Evolutionary conservation across 2,797 vertebrate species (phyloP).

Genomic region (Austrolebias charrua): DNA sequence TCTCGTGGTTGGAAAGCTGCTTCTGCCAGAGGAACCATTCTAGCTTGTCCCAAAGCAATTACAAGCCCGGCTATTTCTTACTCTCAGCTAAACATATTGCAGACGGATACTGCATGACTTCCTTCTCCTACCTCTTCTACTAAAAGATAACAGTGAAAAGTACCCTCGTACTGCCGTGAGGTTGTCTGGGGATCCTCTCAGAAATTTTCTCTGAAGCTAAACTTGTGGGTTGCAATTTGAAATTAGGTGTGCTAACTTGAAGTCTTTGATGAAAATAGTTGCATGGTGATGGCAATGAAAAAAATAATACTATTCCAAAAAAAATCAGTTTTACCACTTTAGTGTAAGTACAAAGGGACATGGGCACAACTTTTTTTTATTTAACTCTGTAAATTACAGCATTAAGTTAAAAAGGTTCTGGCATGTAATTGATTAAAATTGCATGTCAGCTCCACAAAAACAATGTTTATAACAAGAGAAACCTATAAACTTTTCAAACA

Average conservation of each 20-base stretch:
- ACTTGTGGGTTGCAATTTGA: slow-evolving; percentile 53
- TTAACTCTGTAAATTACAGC: not conserved
- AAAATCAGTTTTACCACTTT: slow-evolving; percentile 5
- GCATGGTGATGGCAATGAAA: slow-evolving; percentile 16
- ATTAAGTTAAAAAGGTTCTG: too few species aligned
- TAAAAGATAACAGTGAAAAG: slow-evolving; percentile 62
- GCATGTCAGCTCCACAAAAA: not conserved
- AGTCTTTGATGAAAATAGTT: slow-evolving; percentile 17
- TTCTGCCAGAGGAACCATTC: slow-evolving; percentile 58
- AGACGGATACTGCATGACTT: slow-evolving; percentile 68
- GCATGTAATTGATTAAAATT: not conserved
- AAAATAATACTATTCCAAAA: slow-evolving; percentile 36
- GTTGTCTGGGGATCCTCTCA: slow-evolving; percentile 55
- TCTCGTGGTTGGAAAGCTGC: slow-evolving; percentile 66
- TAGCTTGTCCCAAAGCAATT: slow-evolving; percentile 77
- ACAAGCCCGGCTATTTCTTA: slow-evolving; percentile 73
- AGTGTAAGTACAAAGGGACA: slow-evolving; percentile 2
- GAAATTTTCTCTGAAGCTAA: slow-evolving; percentile 53
- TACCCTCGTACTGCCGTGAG: slow-evolving; percentile 54
- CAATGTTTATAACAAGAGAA: not conserved
- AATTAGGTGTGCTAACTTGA: slow-evolving; percentile 48
- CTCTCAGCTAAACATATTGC: slow-evolving; percentile 69
- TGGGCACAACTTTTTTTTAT: not conserved
- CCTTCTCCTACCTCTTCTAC: slow-evolving; percentile 46
- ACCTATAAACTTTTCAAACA: not conserved